A percentile compares a stretch with the other conserved stretches of the same genome.
Evolutionary conservation across 2,113 vertebrate genomes (phyloP).

Genomic region (Capra hircus): DNA sequence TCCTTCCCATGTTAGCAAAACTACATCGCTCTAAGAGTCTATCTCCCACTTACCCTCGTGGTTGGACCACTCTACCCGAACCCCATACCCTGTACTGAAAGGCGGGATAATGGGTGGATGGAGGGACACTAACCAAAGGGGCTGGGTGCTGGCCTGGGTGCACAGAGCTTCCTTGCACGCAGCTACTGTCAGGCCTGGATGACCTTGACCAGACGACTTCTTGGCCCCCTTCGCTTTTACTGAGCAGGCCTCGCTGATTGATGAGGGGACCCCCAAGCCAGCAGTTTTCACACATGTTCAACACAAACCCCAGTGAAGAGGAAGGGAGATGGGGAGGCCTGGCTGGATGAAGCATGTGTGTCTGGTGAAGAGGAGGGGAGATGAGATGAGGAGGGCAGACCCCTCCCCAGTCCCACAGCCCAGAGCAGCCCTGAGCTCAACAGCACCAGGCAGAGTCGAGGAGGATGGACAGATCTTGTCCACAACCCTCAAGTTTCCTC

Average conservation of each 20-base stretch:
- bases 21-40: not conserved
- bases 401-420: not conserved
- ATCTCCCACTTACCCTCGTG: not conserved
- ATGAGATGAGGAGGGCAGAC: not conserved
- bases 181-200: not conserved
- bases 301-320: not conserved
- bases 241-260: not conserved
- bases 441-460: not conserved
- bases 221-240: not conserved
- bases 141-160: not conserved
- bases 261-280: not conserved
- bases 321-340: not conserved
- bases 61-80: not conserved
- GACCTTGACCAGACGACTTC: not conserved
- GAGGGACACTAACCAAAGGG: not conserved
- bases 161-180: not conserved
- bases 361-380: not conserved
- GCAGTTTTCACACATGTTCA: not conserved
- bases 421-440: not conserved
- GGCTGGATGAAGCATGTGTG: fast-evolving
- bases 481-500: not conserved
- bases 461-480: not conserved
- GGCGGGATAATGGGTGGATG: not conserved
- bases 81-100: not conserved
- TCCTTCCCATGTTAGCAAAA: not conserved